Conservation (phyloP, 2,113 vertebrate genomes). For the Sciurus niger region DNA sequence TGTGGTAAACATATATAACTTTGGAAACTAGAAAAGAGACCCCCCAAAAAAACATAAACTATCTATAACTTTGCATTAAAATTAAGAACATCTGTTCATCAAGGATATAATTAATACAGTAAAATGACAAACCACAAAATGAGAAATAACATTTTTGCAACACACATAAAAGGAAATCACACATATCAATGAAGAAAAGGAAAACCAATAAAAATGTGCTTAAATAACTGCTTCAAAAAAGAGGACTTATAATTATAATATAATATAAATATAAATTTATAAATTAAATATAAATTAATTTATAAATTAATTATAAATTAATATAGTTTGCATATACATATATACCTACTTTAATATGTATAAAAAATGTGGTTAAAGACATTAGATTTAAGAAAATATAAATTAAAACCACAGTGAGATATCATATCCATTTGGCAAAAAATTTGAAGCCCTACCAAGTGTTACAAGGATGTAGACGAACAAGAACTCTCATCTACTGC, state of each 20-base stretch:
- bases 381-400: conserved; percentile 29
- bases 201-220: neutral
- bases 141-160: neutral
- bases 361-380: conserved; percentile 9
- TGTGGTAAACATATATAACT: neutral
- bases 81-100: conserved; percentile 51
- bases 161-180: neutral
- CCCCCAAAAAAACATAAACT: neutral
- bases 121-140: conserved; percentile 46
- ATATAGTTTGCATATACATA: neutral
- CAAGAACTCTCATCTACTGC: neutral
- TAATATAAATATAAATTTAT: no score
- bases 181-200: neutral
- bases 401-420: neutral
- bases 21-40: conserved; percentile 21
- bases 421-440: neutral
- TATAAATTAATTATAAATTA: no score
- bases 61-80: neutral
- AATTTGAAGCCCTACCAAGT: neutral
- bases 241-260: no score
- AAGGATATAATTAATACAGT: conserved; percentile 57
- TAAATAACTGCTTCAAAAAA: neutral
- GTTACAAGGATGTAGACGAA: neutral
- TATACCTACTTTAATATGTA: neutral
- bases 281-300: no score